A percentile compares a stretch with the other conserved stretches of the same genome.
Conservation (phyloP, 2,113 vertebrate species). For the Limanda limanda region DNA sequence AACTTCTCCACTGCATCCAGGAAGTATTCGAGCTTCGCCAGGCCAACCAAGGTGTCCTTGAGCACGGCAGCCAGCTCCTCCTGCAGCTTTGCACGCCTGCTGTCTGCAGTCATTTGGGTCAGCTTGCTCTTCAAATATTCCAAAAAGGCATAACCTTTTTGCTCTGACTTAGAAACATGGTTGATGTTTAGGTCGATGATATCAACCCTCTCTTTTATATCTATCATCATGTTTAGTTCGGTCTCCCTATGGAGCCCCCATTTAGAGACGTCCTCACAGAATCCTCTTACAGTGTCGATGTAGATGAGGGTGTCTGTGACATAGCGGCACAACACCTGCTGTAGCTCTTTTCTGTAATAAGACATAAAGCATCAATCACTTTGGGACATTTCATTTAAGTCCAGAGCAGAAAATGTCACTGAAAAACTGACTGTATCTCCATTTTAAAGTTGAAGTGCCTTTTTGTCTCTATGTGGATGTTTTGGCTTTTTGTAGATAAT, state of each 20-base stretch:
- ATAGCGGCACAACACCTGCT: slow-evolving; percentile 44
- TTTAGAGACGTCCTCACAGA: slow-evolving; percentile 30
- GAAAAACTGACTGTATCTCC: too few relatives aligned
- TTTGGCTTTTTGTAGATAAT: too few relatives aligned
- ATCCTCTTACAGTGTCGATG: slow-evolving; percentile 46
- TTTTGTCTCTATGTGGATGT: too few relatives aligned
- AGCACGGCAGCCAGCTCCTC: slow-evolving; percentile 64
- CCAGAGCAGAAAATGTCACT: too few relatives aligned
- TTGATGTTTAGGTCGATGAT: background rate
- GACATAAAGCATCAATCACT: background rate
- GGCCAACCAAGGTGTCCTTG: slow-evolving; percentile 58
- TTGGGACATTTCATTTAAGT: background rate
- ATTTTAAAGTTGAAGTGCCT: too few relatives aligned
- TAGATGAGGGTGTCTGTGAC: slow-evolving; percentile 38
- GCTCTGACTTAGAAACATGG: background rate
- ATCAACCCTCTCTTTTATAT: slow-evolving; percentile 56
- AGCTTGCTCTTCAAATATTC: slow-evolving; percentile 58
- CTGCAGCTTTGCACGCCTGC: slow-evolving; percentile 53
- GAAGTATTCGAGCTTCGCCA: slow-evolving; percentile 70
- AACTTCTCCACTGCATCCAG: slow-evolving; percentile 81
- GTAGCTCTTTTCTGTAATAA: slow-evolving; percentile 37
- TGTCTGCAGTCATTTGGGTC: slow-evolving; percentile 16
- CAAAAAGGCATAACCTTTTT: slow-evolving; percentile 32
- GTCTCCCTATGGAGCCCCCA: slow-evolving; percentile 50
- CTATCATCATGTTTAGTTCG: slow-evolving; percentile 49